Conservation (phyloP, 2,113 vertebrate species). For the Empidonax traillii region DNA sequence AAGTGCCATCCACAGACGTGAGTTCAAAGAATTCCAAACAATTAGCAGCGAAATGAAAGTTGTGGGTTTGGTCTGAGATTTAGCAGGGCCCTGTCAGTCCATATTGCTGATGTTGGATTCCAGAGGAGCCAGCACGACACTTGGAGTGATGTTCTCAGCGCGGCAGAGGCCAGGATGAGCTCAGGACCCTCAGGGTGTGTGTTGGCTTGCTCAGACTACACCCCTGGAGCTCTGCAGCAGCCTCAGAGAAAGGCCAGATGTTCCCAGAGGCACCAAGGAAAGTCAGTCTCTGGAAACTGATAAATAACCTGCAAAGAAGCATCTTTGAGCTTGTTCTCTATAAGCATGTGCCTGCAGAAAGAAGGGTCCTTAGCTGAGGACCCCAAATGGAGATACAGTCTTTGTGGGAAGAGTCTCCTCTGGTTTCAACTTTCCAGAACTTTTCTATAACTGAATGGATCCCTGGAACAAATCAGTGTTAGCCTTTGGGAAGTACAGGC, state of each 20-base stretch:
- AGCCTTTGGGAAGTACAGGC: not conserved
- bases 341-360: fast-evolving
- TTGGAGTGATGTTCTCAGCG: fast-evolving
- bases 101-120: fast-evolving
- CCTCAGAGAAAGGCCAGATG: not conserved
- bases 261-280: not conserved
- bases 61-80: not conserved
- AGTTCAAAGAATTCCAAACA: slow-evolving; percentile 64
- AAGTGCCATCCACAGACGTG: slow-evolving; percentile 39
- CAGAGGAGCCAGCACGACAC: not conserved
- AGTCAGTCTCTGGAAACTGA: not conserved
- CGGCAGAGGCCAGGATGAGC: not conserved
- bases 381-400: not conserved
- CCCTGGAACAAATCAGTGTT: not conserved
- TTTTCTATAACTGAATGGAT: not conserved
- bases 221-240: not conserved
- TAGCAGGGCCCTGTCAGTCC: not conserved
- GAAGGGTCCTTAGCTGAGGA: not conserved
- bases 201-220: not conserved
- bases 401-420: not conserved
- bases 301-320: not conserved
- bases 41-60: slow-evolving; percentile 32
- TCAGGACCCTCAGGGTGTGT: not conserved
- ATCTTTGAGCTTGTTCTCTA: not conserved
- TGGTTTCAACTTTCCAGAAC: not conserved